Percentiles rank a stretch among this genome's conserved stretches.
These are phyloP conservation scores for Dasyornis broadbenti DNA, from an alignment of 2,113 vertebrate genomes.

Conservation along the genomic window DNA sequence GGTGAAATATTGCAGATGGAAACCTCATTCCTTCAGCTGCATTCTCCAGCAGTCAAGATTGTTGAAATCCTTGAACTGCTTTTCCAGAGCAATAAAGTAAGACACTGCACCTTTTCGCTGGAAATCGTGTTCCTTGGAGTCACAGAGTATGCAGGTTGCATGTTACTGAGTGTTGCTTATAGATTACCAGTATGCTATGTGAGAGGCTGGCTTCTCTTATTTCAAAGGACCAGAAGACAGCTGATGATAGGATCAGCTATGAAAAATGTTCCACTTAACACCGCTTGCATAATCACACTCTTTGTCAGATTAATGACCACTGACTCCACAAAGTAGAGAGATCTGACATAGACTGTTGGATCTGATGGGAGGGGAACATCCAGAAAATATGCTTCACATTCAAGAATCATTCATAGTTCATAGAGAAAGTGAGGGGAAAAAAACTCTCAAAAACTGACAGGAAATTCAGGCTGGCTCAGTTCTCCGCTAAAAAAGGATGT, in stretches of 20 bases:
- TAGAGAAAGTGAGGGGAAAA: neutral
- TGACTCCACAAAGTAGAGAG: neutral
- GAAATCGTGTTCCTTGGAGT: neutral
- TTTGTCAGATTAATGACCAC: neutral
- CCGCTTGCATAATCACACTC: neutral
- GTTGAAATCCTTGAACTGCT: neutral
- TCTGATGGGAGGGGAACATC: neutral
- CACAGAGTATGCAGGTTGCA: neutral
- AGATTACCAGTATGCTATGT: neutral
- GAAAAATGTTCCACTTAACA: neutral
- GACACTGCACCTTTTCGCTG: neutral
- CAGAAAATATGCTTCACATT: neutral
- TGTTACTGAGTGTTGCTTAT: neutral
- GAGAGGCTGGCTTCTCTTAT: neutral
- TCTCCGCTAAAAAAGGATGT: neutral
- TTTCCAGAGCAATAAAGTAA: neutral
- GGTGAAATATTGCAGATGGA: neutral
- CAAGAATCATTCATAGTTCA: neutral
- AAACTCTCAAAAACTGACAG: neutral
- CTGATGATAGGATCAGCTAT: neutral
- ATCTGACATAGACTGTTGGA: neutral
- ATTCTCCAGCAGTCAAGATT: neutral
- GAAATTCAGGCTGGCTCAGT: neutral
- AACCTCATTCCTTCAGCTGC: neutral
- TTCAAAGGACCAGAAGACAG: neutral